Conservation (phyloP, 2,113 vertebrate genomes). For the Mola mola region DNA sequence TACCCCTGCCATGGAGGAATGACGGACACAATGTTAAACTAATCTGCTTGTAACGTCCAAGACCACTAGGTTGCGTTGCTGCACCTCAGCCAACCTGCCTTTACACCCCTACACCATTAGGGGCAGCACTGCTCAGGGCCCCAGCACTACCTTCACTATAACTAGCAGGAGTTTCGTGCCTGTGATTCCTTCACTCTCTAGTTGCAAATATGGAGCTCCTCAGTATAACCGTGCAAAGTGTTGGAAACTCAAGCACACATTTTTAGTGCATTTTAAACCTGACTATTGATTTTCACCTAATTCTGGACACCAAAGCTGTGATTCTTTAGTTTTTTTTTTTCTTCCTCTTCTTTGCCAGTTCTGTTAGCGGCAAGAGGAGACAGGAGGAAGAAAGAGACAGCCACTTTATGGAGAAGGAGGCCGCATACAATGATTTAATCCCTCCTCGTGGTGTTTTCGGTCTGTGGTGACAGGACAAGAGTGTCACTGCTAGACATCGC, state of each 20-base stretch:
- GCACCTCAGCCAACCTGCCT: slow-evolving; percentile 73
- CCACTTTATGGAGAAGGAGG: slow-evolving; percentile 8
- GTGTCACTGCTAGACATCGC: slow-evolving; percentile 50
- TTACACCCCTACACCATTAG: slow-evolving; percentile 72
- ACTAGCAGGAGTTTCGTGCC: slow-evolving; percentile 39
- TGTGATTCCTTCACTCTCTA: slow-evolving; percentile 28
- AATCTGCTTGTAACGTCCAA: slow-evolving; percentile 38
- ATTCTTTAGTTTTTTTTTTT: slow-evolving; percentile 50
- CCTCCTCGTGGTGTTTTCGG: slow-evolving; percentile 25
- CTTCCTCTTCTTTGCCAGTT: slow-evolving; percentile 29
- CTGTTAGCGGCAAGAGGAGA: slow-evolving; percentile 17
- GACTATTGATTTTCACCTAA: slow-evolving; percentile 30
- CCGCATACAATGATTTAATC: slow-evolving; percentile 18
- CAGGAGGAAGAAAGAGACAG: slow-evolving; percentile 18
- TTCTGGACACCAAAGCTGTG: slow-evolving; percentile 75
- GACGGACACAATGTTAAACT: slow-evolving; percentile 58
- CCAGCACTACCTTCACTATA: slow-evolving; percentile 46
- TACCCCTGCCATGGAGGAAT: slow-evolving; percentile 57
- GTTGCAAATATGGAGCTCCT: slow-evolving; percentile 14
- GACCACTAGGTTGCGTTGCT: slow-evolving; percentile 61
- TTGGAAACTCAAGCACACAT: slow-evolving; percentile 34
- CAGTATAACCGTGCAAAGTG: slow-evolving; percentile 30
- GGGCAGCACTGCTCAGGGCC: slow-evolving; percentile 76
- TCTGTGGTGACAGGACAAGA: slow-evolving; percentile 38
- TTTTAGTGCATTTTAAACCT: slow-evolving; percentile 35